Evolutionary conservation across 2,113 vertebrate genomes (phyloP).

Genomic region (Menura novaehollandiae): DNA sequence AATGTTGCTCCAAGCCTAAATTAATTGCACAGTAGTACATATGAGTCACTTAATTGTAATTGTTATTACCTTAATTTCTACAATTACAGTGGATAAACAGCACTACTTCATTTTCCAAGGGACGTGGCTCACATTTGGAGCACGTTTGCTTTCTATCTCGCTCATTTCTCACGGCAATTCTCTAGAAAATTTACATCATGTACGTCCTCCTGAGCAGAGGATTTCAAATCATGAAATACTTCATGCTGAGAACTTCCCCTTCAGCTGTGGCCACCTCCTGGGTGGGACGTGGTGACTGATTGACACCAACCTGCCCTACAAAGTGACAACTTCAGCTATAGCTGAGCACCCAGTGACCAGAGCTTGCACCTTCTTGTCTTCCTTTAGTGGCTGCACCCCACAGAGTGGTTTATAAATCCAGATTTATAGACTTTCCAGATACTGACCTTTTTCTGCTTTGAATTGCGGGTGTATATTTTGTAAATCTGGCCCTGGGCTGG

Average conservation of each 20-base stretch:
- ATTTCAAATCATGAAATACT: neutral
- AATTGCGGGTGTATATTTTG: neutral
- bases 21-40: conserved; percentile 1
- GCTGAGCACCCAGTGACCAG: neutral
- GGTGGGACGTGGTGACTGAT: neutral
- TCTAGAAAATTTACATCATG: neutral
- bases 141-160: neutral
- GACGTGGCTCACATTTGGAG: neutral
- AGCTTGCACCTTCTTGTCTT: neutral
- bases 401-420: neutral
- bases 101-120: neutral
- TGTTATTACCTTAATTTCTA: conserved; percentile 49
- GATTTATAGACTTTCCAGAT: neutral
- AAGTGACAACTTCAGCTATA: neutral
- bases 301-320: neutral
- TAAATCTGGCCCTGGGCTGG: neutral
- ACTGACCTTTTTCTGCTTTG: neutral
- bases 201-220: neutral
- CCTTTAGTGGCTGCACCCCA: neutral
- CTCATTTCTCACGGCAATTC: neutral
- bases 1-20: neutral
- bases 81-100: conserved; percentile 38
- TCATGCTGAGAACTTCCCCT: neutral
- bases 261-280: neutral
- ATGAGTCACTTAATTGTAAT: conserved; percentile 49